phyloP scores from a whole-genome alignment of 2,113 vertebrate genomes.

The Steatornis caripensis region DNA sequence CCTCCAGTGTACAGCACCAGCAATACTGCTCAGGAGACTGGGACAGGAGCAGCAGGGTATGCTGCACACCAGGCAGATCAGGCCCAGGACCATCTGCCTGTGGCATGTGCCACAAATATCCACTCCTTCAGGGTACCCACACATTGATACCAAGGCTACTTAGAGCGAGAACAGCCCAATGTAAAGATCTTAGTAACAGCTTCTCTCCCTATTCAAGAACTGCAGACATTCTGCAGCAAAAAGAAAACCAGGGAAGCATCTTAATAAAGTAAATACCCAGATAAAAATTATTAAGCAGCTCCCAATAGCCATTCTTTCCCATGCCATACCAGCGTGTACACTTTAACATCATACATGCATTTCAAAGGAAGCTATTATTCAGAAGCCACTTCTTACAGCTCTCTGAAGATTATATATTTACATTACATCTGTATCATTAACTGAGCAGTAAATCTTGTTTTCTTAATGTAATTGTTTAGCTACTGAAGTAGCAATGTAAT shows the following conservation, averaged over 20 bases:
- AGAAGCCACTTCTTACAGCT: not conserved
- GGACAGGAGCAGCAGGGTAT: not conserved
- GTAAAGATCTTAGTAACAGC: not conserved
- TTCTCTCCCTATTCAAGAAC: not conserved
- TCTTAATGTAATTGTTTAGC: not conserved
- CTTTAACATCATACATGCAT: not conserved
- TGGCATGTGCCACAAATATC: not conserved
- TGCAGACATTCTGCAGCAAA: not conserved
- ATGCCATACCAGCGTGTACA: not conserved
- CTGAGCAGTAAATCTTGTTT: not conserved
- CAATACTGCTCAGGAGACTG: not conserved
- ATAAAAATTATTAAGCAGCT: not conserved
- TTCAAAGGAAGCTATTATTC: not conserved
- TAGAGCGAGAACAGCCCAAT: not conserved
- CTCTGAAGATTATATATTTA: not conserved
- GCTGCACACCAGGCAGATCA: not conserved
- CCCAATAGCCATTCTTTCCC: not conserved
- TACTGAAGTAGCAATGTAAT: not conserved
- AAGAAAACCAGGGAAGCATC: not conserved
- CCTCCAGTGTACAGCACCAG: not conserved
- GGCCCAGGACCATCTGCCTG: not conserved
- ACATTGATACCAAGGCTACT: not conserved
- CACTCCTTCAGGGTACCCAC: not conserved
- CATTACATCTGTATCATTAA: not conserved
- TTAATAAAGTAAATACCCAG: not conserved